Conservation (phyloP, 2,797 vertebrate species). For the Sebastes steindachneri region DNA sequence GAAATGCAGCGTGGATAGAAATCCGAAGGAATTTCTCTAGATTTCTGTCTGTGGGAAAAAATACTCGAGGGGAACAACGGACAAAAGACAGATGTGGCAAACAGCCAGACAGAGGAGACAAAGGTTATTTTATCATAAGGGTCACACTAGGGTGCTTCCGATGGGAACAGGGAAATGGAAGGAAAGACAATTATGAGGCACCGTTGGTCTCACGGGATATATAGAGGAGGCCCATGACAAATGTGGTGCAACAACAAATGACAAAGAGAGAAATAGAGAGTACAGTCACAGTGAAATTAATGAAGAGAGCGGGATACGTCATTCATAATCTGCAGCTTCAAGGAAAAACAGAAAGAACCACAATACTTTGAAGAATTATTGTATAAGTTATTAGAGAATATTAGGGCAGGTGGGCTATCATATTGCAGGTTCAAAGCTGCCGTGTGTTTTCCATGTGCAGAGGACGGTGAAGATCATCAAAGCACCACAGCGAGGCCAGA, state of each 20-base stretch:
- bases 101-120: slow-evolving; percentile 37
- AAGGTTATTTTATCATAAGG: slow-evolving; percentile 55
- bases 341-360: slow-evolving; percentile 1
- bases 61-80: slow-evolving; percentile 50
- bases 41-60: slow-evolving; percentile 65
- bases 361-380: not conserved
- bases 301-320: slow-evolving; percentile 8
- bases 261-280: slow-evolving; percentile 38
- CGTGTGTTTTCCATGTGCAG: not conserved
- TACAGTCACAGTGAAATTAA: slow-evolving; percentile 35
- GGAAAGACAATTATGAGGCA: slow-evolving; percentile 59
- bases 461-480: slow-evolving; percentile 54
- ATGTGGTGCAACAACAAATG: slow-evolving; percentile 56
- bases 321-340: slow-evolving; percentile 27
- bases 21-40: slow-evolving; percentile 61
- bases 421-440: slow-evolving; percentile 11
- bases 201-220: slow-evolving; percentile 32
- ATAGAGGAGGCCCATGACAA: slow-evolving; percentile 46
- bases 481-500: slow-evolving; percentile 24
- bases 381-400: not conserved
- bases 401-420: not conserved
- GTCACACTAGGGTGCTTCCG: slow-evolving; percentile 52
- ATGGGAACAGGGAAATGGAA: slow-evolving; percentile 36
- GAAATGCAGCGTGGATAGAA: slow-evolving; percentile 52
- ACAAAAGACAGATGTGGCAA: slow-evolving; percentile 76